A percentile compares a stretch with the other conserved stretches of the same genome.
Evolutionary conservation across 2,797 vertebrate genomes (phyloP).

Genomic region (Arvicola amphibius): DNA sequence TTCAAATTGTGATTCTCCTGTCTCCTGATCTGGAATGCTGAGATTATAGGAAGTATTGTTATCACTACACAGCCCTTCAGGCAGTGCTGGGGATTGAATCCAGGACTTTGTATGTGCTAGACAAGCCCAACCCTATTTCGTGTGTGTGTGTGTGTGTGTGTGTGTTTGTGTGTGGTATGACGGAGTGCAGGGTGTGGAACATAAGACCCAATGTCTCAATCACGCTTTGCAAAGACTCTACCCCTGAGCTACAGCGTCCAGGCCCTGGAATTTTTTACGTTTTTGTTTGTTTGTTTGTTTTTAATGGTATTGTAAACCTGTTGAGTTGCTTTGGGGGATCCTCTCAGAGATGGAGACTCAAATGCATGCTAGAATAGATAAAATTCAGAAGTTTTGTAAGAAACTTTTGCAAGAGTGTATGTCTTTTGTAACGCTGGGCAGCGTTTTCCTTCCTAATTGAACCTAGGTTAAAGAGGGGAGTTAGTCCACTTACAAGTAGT

Average conservation of each 20-base stretch:
- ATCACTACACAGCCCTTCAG: not conserved
- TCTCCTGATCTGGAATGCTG: not conserved
- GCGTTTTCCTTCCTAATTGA: constrained; percentile 60
- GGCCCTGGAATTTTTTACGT: not conserved
- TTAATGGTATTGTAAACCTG: not conserved
- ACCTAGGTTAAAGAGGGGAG: not conserved
- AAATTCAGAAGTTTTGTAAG: constrained; percentile 77
- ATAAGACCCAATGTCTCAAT: not conserved
- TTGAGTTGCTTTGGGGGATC: constrained; percentile 46
- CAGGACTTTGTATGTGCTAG: not conserved
- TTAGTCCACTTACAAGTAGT: constrained; percentile 14
- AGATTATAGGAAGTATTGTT: not conserved
- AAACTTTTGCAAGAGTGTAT: constrained; percentile 77
- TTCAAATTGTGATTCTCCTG: not conserved
- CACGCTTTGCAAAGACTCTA: not conserved
- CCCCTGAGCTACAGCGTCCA: not conserved
- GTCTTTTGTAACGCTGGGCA: constrained; percentile 72
- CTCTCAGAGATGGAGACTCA: not conserved
- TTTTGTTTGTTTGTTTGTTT: not conserved
- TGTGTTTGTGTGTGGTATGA: not conserved
- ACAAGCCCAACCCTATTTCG: not conserved
- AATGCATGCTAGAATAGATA: constrained; percentile 55
- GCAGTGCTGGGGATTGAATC: not conserved
- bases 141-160: not conserved
- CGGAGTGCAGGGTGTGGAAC: not conserved